These are phyloP conservation scores for Tauraco hartlaubi DNA, from an alignment of 2,797 vertebrate genomes.

Conservation along the genomic window DNA sequence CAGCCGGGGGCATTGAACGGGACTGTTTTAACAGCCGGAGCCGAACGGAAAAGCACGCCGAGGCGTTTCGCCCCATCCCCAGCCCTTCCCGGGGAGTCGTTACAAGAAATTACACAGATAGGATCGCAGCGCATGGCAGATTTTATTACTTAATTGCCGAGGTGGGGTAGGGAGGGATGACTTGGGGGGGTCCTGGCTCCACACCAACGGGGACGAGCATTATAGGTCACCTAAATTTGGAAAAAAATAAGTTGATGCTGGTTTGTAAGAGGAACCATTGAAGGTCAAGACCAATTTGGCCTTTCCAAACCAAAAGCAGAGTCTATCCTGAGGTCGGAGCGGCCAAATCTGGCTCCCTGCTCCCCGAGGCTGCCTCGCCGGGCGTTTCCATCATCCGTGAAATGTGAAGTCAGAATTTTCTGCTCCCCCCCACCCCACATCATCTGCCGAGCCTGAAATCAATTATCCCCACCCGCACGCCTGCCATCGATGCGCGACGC, in stretches of 20 bases:
- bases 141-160: not conserved
- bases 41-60: not conserved
- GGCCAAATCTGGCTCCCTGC: not conserved
- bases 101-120: not conserved
- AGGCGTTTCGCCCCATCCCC: not conserved
- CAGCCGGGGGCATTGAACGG: not conserved
- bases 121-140: not conserved
- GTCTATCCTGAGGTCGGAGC: not conserved
- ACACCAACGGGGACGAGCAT: rapidly evolving
- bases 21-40: not conserved
- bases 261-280: not conserved
- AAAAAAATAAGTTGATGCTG: no score
- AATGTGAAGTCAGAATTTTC: not conserved
- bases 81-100: not conserved
- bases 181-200: not conserved
- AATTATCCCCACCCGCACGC: not conserved
- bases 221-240: not conserved
- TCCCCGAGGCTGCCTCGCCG: not conserved
- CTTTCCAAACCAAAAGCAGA: not conserved
- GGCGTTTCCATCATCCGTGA: not conserved
- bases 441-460: not conserved
- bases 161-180: not conserved
- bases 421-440: not conserved
- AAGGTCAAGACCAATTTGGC: not conserved
- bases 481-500: not conserved